Evolutionary conservation across 1,140 invertebrate genomes (phyloP).

Genomic region (Laupala kohalensis): DNA sequence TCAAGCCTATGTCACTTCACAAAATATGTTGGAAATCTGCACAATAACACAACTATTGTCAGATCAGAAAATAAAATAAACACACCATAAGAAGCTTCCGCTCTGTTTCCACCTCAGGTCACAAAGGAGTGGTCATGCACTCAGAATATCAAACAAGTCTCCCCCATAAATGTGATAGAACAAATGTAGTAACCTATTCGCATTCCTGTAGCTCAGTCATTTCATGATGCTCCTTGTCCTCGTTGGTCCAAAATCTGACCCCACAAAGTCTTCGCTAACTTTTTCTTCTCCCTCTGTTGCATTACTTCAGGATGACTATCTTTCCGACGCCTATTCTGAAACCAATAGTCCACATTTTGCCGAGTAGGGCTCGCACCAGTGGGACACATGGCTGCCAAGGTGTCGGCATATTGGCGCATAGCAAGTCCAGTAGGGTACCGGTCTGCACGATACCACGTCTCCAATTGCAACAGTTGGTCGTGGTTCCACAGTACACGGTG

Average conservation of each 20-base stretch:
- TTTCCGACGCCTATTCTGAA: conserved; percentile 15
- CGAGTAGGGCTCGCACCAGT: conserved; percentile 10
- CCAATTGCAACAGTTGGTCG: conserved; percentile 13
- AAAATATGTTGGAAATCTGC: too few species aligned
- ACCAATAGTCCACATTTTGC: conserved; percentile 17
- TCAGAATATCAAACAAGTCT: too few species aligned
- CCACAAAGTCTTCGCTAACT: conserved; percentile 9
- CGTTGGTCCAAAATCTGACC: conserved; percentile 10
- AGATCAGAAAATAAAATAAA: too few species aligned
- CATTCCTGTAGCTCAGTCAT: too few species aligned
- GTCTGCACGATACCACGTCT: conserved; percentile 14
- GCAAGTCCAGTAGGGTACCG: conserved; percentile 12
- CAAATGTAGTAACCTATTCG: too few species aligned
- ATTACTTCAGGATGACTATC: conserved; percentile 14
- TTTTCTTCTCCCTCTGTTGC: conserved; percentile 14
- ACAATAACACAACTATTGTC: too few species aligned
- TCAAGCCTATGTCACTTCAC: too few species aligned
- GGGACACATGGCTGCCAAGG: conserved; percentile 8
- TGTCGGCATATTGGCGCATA: conserved; percentile 14
- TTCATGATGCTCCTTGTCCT: neutral
- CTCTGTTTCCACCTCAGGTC: too few species aligned
- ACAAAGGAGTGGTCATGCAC: too few species aligned
- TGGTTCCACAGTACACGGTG: conserved; percentile 15
- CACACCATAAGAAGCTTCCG: too few species aligned
- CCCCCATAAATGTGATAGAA: too few species aligned